A percentile compares a stretch with the other conserved stretches of the same genome.
Evolutionary conservation across 2,888 invertebrate species (phyloP).

Genomic region (Limnephilus lunatus): DNA sequence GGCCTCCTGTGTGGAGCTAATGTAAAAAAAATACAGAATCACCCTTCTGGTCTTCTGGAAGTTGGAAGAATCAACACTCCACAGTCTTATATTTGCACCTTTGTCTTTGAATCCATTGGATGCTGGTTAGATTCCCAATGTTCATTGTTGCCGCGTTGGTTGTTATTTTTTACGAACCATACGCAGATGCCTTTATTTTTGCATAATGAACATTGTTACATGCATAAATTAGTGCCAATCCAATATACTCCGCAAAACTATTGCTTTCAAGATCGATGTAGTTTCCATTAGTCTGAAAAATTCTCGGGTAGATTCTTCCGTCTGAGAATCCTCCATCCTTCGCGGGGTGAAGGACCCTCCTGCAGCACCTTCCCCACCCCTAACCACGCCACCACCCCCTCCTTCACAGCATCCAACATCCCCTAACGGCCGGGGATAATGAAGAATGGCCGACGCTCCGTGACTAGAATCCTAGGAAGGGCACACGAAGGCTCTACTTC

Average conservation of each 20-base stretch:
- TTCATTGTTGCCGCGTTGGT: too few relatives aligned
- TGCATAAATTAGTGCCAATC: neutral
- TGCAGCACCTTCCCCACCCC: conserved; percentile 68
- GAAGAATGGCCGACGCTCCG: conserved; percentile 73
- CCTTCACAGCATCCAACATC: conserved; percentile 24
- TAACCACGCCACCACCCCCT: conserved; percentile 67
- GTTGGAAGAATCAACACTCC: too few relatives aligned
- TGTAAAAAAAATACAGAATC: too few relatives aligned
- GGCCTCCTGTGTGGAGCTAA: too few relatives aligned
- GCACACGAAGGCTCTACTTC: neutral
- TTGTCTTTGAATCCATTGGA: too few relatives aligned
- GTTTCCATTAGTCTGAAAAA: neutral
- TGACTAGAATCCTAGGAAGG: conserved; percentile 69
- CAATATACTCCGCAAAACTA: neutral
- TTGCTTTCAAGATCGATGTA: neutral
- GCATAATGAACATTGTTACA: too few relatives aligned
- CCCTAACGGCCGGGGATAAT: conserved; percentile 69
- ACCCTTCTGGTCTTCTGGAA: too few relatives aligned
- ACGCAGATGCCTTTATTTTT: too few relatives aligned
- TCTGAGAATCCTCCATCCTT: conserved; percentile 66
- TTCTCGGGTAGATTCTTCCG: conserved; percentile 68
- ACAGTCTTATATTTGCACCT: too few relatives aligned
- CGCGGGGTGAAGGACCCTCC: conserved; percentile 63
- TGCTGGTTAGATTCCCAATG: too few relatives aligned
- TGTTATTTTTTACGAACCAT: too few relatives aligned